phyloP scores from a whole-genome alignment of 2,888 invertebrate species.

The Drosophila nigricruria region DNA sequence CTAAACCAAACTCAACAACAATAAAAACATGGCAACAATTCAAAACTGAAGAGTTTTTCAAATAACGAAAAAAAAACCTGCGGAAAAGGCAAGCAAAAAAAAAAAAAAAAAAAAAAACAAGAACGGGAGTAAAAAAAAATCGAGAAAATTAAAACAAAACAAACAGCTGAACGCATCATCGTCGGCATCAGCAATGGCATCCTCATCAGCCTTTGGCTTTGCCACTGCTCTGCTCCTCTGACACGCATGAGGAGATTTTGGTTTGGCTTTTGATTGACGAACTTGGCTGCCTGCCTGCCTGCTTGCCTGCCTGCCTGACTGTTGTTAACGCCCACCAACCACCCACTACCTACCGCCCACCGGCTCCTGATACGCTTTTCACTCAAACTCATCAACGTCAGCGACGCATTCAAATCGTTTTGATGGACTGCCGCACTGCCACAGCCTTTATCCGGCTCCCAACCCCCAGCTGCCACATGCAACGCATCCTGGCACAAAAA shows the following conservation, averaged over 20 bases:
- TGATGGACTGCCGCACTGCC: conserved; percentile 79
- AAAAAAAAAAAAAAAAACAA: conserved; percentile 44
- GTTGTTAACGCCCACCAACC: conserved; percentile 15
- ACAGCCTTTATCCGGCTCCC: conserved; percentile 32
- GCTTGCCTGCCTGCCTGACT: conserved; percentile 28
- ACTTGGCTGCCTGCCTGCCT: conserved; percentile 64
- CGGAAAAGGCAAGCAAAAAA: conserved; percentile 53
- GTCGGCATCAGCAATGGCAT: conserved; percentile 55
- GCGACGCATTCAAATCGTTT: conserved; percentile 84
- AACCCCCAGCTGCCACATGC: conserved; percentile 41
- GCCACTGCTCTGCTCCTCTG: conserved; percentile 53
- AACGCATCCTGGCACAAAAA: conserved; percentile 68
- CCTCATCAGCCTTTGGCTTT: conserved; percentile 72
- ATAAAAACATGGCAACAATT: conserved; percentile 84
- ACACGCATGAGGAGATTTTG: conserved; percentile 84
- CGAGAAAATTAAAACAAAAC: conserved; percentile 85
- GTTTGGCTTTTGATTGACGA: conserved; percentile 82
- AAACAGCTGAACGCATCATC: conserved; percentile 72
- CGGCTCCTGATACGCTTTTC: conserved; percentile 60
- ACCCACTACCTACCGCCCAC: conserved; percentile 7
- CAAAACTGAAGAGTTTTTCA: conserved; percentile 85
- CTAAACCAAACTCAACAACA: conserved; percentile 83
- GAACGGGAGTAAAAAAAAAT: conserved; percentile 66
- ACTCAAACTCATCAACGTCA: conserved; percentile 83
- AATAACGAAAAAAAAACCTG: conserved; percentile 82